Conservation (phyloP, 2,888 invertebrate species). For the Leptothorax acervorum region DNA sequence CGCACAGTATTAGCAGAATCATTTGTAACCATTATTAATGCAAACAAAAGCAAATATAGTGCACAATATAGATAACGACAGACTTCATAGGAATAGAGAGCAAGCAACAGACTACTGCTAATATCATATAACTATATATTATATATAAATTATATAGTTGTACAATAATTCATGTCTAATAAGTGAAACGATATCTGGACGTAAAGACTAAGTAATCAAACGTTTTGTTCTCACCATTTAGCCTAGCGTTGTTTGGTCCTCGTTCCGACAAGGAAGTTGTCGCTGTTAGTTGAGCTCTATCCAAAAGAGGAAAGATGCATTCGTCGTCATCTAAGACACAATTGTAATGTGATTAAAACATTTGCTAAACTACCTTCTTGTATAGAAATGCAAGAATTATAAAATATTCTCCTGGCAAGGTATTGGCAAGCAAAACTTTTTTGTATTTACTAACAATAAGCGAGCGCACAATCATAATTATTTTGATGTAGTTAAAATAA, state of each 20-base stretch:
- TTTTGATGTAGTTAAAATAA: background rate
- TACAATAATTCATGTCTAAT: slow-evolving; percentile 37
- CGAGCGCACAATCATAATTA: background rate
- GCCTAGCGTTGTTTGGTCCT: slow-evolving; percentile 94
- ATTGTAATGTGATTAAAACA: slow-evolving; percentile 12
- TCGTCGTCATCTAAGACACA: slow-evolving; percentile 88
- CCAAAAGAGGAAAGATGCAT: slow-evolving; percentile 93
- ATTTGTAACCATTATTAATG: slow-evolving; percentile 43
- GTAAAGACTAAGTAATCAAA: background rate
- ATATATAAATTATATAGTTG: slow-evolving; percentile 38
- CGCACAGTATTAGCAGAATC: slow-evolving; percentile 32
- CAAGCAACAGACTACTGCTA: slow-evolving; percentile 70
- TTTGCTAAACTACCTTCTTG: background rate
- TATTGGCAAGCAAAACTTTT: background rate
- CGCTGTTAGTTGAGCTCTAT: slow-evolving; percentile 91
- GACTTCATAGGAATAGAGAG: slow-evolving; percentile 51
- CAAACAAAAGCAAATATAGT: slow-evolving; percentile 58
- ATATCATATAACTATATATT: slow-evolving; percentile 46
- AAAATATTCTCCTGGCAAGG: background rate
- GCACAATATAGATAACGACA: slow-evolving; percentile 40
- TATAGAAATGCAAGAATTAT: background rate
- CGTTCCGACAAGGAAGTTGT: slow-evolving; percentile 93
- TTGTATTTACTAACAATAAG: background rate
- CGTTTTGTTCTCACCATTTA: slow-evolving; percentile 90
- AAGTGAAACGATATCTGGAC: slow-evolving; percentile 41